Percentiles rank a stretch among this genome's conserved stretches.
Conservation (phyloP, 2,797 vertebrate species). For the Phalloptychus januarius region DNA sequence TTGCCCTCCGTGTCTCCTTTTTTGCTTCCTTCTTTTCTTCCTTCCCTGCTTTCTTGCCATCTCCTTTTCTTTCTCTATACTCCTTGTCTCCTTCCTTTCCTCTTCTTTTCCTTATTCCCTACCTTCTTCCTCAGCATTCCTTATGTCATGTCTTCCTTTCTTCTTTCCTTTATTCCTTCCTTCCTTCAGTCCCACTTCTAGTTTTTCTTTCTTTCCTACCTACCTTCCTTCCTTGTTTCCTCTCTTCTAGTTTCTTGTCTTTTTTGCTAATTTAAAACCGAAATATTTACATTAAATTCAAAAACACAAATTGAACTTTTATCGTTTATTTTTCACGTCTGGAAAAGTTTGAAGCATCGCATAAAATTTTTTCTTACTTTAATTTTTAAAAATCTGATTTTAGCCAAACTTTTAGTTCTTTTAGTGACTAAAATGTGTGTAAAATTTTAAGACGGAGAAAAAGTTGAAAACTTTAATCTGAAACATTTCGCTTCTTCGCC, state of each 20-base stretch:
- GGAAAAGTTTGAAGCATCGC: no score
- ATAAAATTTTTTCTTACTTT: background rate
- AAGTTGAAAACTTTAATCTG: no score
- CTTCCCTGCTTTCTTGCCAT: no score
- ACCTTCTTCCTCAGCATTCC: no score
- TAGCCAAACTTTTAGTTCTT: background rate
- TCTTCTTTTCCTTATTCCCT: no score
- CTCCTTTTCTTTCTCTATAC: no score
- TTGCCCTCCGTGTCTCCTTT: background rate
- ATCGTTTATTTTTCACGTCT: background rate
- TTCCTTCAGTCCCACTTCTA: background rate
- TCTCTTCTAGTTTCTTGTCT: background rate
- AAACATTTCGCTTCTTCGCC: no score
- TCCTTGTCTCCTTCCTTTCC: no score
- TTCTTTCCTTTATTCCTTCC: background rate
- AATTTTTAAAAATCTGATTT: background rate
- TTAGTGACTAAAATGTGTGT: background rate
- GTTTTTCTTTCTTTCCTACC: background rate
- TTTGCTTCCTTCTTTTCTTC: background rate
- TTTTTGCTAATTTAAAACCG: background rate
- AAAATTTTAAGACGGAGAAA: background rate
- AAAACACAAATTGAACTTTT: background rate
- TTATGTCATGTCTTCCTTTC: background rate
- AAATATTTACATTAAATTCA: background rate
- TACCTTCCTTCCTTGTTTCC: background rate